phyloP scores from a whole-genome alignment of 2,888 invertebrate genomes.

The Zaprionus bogoriensis region DNA sequence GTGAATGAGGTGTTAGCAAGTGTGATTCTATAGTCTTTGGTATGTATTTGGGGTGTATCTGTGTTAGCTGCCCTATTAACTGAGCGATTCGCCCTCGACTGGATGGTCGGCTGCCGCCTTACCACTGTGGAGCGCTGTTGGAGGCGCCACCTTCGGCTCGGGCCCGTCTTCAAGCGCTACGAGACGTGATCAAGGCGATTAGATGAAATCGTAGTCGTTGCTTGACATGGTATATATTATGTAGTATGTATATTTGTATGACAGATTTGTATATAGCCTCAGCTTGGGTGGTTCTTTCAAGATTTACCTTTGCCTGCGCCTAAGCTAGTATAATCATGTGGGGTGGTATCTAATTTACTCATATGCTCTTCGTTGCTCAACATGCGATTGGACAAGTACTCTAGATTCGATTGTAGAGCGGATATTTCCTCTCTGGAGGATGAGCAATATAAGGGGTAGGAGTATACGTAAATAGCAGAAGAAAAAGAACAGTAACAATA shows the following conservation, averaged over 20 bases:
- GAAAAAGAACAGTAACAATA: constrained; percentile 25
- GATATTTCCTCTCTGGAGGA: constrained; percentile 82
- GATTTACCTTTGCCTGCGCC: constrained; percentile 80
- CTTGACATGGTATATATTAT: no score
- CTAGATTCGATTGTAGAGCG: constrained; percentile 83
- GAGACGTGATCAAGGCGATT: constrained; percentile 22
- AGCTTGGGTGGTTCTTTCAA: not conserved
- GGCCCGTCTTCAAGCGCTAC: constrained; percentile 9
- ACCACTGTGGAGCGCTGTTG: no score
- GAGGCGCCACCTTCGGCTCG: no score
- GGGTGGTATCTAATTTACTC: constrained; percentile 80
- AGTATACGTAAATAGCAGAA: not conserved
- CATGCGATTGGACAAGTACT: constrained; percentile 82
- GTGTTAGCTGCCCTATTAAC: not conserved
- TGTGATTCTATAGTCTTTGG: not conserved
- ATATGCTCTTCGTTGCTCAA: constrained; percentile 82
- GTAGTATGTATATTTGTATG: not conserved
- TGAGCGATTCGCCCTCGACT: not conserved
- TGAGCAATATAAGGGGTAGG: not conserved
- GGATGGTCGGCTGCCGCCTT: not conserved
- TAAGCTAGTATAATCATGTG: constrained; percentile 80
- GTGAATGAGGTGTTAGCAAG: not conserved
- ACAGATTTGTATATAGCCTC: not conserved
- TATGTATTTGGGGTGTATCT: not conserved
- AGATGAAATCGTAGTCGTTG: not conserved